Base-by-base conservation (phyloP, 2,113 vertebrate species). In the Potamarius usumacintae region DNA sequence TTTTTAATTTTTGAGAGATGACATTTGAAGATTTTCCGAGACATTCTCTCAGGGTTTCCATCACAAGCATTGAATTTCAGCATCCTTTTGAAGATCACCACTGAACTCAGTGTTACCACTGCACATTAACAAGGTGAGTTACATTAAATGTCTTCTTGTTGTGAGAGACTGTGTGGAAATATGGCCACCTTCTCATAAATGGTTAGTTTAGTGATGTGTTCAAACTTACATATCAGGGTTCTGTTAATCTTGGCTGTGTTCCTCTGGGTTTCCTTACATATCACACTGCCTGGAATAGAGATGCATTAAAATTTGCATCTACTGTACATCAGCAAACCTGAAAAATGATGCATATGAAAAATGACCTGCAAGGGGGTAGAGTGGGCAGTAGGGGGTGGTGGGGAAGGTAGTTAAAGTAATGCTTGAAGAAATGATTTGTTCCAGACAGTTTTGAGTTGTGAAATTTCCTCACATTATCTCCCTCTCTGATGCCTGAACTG, bases 391-490 rank as follows among this genome's bases (percentile, higher is more conserved):
- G 11, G 4, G 65, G 63, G 3, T 11, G 4, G n/a, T 27, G n/a
- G 63, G 25, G 25, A 20, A 0, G 62, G 63, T 20, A 30, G 12
- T 27, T 62, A 2, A 79, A 48, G 48, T 42, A 48, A 48, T 81
- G 83, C 53, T 88, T 89, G 58, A 80, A 83, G 53, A 72, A 82
- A 67, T 78, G 58, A 92, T 88, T 90, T 42, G 48, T 82, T 87
- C 22, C 84, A 87, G 87, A 79, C 77, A 71, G 53, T 58, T 42
- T 67, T 78, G 87, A 22, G 69, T 18, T 34, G 76, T 30, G 85
- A 87, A 92, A 90, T 90, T 76, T 42, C 72, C 2, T 57, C 90
- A 90, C 87, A 93, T 92, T 91, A 91, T 91, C 85, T 89, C 50
- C 80, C 86, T 90, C 71, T 87, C 67, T 83, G 89, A 63, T 55